Conservation (phyloP, 2,797 vertebrate genomes). For the Gymnocypris eckloni region DNA sequence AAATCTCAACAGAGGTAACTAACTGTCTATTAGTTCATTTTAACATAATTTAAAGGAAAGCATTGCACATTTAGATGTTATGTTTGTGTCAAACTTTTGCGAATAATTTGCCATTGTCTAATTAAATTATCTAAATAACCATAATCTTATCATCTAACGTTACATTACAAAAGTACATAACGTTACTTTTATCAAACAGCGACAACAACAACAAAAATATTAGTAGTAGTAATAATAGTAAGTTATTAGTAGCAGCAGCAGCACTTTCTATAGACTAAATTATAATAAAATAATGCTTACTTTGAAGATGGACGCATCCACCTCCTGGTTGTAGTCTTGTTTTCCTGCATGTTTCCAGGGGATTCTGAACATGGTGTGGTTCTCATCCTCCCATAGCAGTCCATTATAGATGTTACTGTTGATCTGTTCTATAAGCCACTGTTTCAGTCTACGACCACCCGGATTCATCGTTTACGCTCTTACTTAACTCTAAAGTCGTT, state of each 20-base stretch:
- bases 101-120: not conserved
- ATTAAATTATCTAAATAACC: not conserved
- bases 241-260: not conserved
- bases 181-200: not conserved
- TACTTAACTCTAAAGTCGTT: slow-evolving; percentile 72
- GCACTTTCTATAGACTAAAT: not conserved
- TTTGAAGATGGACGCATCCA: slow-evolving; percentile 98
- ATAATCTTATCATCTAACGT: not conserved
- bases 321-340: slow-evolving; percentile 98
- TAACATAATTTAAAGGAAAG: not conserved
- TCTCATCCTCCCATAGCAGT: slow-evolving; percentile 93
- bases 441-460: slow-evolving; percentile 90
- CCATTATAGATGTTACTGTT: slow-evolving; percentile 89
- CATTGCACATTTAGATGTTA: not conserved
- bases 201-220: not conserved
- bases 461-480: slow-evolving; percentile 76
- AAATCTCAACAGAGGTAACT: not conserved
- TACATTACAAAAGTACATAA: not conserved
- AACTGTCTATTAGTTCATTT: not conserved
- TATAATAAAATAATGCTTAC: slow-evolving; percentile 68
- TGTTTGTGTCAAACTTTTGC: not conserved
- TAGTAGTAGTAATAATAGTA: not conserved
- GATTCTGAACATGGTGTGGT: slow-evolving; percentile 91
- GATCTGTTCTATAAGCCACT: slow-evolving; percentile 97
- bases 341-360: slow-evolving; percentile 98